Evolutionary conservation across 2,888 invertebrate species (phyloP).

Genomic region (Aphodius sticticus): DNA sequence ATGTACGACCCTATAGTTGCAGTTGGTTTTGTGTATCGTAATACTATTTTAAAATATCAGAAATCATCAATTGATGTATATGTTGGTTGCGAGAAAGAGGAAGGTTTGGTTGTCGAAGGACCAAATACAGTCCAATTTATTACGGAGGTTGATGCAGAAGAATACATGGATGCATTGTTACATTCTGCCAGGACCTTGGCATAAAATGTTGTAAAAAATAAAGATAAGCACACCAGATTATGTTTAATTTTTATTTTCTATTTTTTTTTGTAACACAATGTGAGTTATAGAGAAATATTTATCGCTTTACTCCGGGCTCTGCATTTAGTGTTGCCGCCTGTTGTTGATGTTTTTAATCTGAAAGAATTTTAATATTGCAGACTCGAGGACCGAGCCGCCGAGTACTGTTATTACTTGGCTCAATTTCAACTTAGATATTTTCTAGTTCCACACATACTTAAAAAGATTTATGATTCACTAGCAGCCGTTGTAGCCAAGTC

Average conservation of each 20-base stretch:
- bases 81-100: neutral
- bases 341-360: neutral
- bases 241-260: too few species aligned
- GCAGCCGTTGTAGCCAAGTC: too few species aligned
- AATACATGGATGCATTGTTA: neutral
- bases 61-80: neutral
- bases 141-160: neutral
- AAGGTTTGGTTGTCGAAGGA: neutral
- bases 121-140: neutral
- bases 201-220: neutral
- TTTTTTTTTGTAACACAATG: too few species aligned
- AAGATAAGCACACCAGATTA: too few species aligned
- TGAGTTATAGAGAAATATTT: too few species aligned
- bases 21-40: slow-evolving; percentile 18
- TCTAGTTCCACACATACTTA: too few species aligned
- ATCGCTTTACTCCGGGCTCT: too few species aligned
- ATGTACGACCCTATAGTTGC: slow-evolving; percentile 9
- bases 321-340: neutral
- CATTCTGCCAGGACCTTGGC: neutral
- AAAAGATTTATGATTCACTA: too few species aligned
- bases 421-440: neutral
- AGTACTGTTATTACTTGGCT: neutral
- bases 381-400: neutral
- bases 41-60: neutral
- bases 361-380: slow-evolving; percentile 4